These are phyloP conservation scores for Parotocinclus haroldoi DNA, from an alignment of 2,797 vertebrate species.

Conservation along the genomic window DNA sequence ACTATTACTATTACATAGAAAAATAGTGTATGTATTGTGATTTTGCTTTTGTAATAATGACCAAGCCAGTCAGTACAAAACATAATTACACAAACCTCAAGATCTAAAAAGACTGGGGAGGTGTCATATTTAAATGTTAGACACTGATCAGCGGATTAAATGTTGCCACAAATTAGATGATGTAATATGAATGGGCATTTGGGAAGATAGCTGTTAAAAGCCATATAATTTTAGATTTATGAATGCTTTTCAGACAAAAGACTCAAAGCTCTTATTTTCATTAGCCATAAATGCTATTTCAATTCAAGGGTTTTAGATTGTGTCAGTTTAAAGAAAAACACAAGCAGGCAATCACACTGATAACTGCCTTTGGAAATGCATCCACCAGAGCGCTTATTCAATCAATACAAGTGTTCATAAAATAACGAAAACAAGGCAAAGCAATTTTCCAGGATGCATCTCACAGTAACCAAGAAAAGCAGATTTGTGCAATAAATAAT, in stretches of 20 bases:
- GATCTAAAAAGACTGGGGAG: not conserved
- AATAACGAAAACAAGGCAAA: slow-evolving; percentile 44
- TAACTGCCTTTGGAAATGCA: slow-evolving; percentile 72
- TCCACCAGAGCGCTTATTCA: slow-evolving; percentile 71
- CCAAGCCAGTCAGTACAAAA: not conserved
- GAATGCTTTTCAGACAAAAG: slow-evolving; percentile 54
- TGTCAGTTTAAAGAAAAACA: slow-evolving; percentile 56
- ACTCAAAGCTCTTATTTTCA: slow-evolving; percentile 57
- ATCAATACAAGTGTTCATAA: slow-evolving; percentile 55
- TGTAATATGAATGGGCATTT: slow-evolving; percentile 36
- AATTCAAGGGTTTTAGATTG: slow-evolving; percentile 57
- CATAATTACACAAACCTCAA: not conserved
- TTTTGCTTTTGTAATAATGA: not conserved
- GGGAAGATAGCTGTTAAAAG: slow-evolving; percentile 48
- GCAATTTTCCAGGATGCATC: slow-evolving; percentile 29
- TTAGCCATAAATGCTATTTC: slow-evolving; percentile 61
- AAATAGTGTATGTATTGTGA: not conserved
- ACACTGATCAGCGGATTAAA: slow-evolving; percentile 19
- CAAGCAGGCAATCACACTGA: slow-evolving; percentile 70
- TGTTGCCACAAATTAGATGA: slow-evolving; percentile 22
- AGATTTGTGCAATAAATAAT: not conserved
- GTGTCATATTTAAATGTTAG: slow-evolving; percentile 9
- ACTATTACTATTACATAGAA: too few species aligned
- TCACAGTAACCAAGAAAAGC: not conserved
- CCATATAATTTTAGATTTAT: slow-evolving; percentile 57